Evolutionary conservation across 2,113 vertebrate species (phyloP).

Genomic region (Athene cunicularia): DNA sequence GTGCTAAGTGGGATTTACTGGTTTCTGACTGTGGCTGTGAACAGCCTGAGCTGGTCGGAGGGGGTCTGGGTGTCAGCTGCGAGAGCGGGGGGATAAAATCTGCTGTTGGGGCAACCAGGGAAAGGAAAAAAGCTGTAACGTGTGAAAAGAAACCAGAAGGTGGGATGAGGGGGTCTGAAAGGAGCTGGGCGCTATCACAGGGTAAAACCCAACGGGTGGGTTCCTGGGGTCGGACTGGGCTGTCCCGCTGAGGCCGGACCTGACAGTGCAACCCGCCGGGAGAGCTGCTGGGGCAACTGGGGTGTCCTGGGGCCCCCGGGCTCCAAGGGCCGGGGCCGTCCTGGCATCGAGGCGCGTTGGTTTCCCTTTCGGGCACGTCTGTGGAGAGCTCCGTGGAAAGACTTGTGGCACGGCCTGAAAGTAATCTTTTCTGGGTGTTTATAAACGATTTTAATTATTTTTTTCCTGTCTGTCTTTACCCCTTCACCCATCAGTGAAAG

Average conservation of each 20-base stretch:
- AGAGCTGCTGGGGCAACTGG: neutral
- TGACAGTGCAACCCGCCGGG: neutral
- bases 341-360: accelerated
- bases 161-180: too few species aligned
- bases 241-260: neutral
- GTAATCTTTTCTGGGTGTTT: neutral
- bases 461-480: neutral
- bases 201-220: accelerated
- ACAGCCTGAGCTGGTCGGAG: accelerated
- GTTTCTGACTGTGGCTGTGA: accelerated
- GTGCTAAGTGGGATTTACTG: accelerated
- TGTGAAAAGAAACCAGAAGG: neutral
- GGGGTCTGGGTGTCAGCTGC: neutral
- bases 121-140: neutral
- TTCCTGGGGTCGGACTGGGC: neutral
- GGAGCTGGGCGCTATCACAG: neutral
- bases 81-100: neutral
- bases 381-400: neutral
- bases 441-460: neutral
- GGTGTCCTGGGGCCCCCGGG: neutral
- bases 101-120: neutral
- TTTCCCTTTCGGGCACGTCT: neutral
- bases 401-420: neutral
- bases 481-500: neutral
- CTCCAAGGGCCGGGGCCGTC: neutral